Evolutionary conservation across 2,797 vertebrate genomes (phyloP).

Genomic region (Pangasius krempfi): DNA sequence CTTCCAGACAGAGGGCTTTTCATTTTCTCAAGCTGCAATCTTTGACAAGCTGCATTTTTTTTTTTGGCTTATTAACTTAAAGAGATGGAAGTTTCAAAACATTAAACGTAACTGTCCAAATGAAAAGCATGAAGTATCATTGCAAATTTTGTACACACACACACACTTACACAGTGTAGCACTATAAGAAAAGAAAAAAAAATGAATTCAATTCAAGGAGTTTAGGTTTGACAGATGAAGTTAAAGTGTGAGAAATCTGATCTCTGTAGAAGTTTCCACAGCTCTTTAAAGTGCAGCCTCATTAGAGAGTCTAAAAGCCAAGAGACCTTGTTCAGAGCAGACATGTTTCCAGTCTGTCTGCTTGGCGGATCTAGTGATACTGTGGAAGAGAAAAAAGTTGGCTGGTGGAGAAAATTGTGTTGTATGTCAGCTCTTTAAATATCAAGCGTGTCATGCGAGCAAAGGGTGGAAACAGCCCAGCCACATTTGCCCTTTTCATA

Average conservation of each 20-base stretch:
- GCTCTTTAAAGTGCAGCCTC: constrained; percentile 47
- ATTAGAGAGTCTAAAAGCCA: constrained; percentile 47
- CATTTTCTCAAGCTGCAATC: not conserved
- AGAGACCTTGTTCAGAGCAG: constrained; percentile 45
- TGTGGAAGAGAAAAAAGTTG: constrained; percentile 27
- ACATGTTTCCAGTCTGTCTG: constrained; percentile 36
- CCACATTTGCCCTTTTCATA: constrained; percentile 60
- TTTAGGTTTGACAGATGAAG: constrained; percentile 32
- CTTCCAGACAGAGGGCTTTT: not conserved
- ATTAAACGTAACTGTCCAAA: not conserved
- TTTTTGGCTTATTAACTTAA: not conserved
- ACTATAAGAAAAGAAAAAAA: not conserved
- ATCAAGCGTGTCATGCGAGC: constrained; percentile 61
- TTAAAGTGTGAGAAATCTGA: constrained; percentile 21
- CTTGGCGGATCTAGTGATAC: constrained; percentile 21
- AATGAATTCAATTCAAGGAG: constrained; percentile 1
- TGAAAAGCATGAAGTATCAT: not conserved
- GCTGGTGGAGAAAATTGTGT: constrained; percentile 44
- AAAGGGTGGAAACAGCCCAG: constrained; percentile 54
- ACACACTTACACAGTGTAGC: no score
- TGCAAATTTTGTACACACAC: not conserved
- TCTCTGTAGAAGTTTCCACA: constrained; percentile 34
- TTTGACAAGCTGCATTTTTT: not conserved
- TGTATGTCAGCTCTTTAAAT: constrained; percentile 55
- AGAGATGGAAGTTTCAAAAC: not conserved